Base-by-base conservation (phyloP, 2,888 invertebrate genomes). In the Hipparchia semele region DNA sequence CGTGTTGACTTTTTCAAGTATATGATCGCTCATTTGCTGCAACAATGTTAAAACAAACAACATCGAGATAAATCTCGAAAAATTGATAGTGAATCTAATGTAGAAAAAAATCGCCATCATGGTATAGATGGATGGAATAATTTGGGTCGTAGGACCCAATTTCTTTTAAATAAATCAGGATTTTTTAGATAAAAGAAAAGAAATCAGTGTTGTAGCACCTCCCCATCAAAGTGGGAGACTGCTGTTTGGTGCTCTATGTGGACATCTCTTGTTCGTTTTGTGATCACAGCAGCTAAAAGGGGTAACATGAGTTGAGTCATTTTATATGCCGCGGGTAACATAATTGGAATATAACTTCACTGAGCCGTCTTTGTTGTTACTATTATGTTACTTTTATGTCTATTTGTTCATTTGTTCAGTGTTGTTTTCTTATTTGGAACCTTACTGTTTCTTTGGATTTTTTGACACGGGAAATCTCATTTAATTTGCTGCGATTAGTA, bases 261-360 rank as follows among this genome's bases (percentile, higher is more conserved):
- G 39, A 70, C 68, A 62, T 65, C 56, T 72, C 70, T 76, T 76
- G 71, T 75, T 76, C 71, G 73, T 76, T 74, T 74, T 76, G 76
- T 73, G 65, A 69, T 73, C 69, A 12, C 58, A 58, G 49, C 60
- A 49, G 67, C 72, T 68, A 68, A 76, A 77, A 75, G 67, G 73
- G 75, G 73, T 71, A 70, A 75, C 73, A 73, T 73, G 76, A 72
- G 54, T 66, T 72, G 75, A 72, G 54, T 65, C 61, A 74, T 75
- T 72, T 79, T 78, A 78, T 75, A 64, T 61, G 59, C 23, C 23
- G 23, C 68, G 46, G 64, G 23, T 64, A 72, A 74, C 68, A 68
- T 72, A 70, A 76, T 71, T 76, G 68, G 56, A 68, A 72, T 46
- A 65, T 74, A 71, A 74, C 70, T 73, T 67, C 62, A 71, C 69